A percentile compares a stretch with the other conserved stretches of the same genome.
phyloP scores from a whole-genome alignment of 2,113 vertebrate species.

The Ammodytes dubius region DNA sequence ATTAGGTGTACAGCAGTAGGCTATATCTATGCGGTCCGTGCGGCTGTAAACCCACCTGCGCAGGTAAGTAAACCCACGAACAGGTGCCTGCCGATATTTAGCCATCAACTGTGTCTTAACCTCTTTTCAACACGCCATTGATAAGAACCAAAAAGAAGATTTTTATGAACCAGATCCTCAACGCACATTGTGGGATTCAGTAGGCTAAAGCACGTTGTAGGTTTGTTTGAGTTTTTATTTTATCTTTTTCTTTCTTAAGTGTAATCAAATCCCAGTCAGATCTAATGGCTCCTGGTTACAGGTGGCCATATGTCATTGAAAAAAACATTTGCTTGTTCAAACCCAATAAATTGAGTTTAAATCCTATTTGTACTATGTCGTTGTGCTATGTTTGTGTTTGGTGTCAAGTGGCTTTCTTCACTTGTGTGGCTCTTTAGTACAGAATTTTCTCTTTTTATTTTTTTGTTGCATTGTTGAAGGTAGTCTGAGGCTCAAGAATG shows the following conservation, averaged over 20 bases:
- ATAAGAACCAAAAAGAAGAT: not conserved
- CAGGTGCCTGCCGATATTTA: slow-evolving; percentile 43
- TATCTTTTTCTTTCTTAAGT: not conserved
- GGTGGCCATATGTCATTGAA: not conserved
- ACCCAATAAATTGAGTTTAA: not conserved
- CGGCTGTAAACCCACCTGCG: slow-evolving; percentile 47
- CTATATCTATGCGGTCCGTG: not conserved
- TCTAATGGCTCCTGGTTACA: not conserved
- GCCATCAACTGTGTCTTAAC: not conserved
- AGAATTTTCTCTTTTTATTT: too few species aligned
- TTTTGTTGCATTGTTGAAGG: too few species aligned
- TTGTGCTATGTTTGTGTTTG: too few species aligned
- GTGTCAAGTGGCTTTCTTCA: too few species aligned
- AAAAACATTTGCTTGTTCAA: not conserved
- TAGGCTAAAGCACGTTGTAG: not conserved
- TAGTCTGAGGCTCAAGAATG: too few species aligned
- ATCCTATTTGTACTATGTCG: too few species aligned
- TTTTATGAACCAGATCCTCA: not conserved
- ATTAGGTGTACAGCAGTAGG: not conserved
- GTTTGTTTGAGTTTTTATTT: accelerated
- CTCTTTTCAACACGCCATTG: not conserved
- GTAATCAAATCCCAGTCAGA: not conserved
- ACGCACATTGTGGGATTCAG: not conserved
- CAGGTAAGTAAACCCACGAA: slow-evolving; percentile 53
- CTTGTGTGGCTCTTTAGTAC: too few species aligned